Evolutionary conservation across 2,797 vertebrate species (phyloP).

Genomic region (Zenarchopterus dispar): DNA sequence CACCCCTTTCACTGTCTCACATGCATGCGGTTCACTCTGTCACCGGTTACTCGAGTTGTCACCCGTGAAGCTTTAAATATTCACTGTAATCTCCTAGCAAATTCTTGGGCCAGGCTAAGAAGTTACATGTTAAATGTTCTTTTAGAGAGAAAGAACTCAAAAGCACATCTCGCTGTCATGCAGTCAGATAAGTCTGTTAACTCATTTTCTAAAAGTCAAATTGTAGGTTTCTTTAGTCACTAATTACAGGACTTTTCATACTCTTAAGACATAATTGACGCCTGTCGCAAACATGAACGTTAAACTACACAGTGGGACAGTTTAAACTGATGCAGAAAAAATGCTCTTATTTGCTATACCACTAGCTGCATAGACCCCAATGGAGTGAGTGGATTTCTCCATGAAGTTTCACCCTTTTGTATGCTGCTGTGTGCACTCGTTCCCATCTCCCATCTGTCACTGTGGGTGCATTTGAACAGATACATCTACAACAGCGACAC

Average conservation of each 20-base stretch:
- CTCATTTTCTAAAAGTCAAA: neutral
- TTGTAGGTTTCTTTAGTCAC: neutral
- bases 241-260: neutral
- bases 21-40: too few species aligned
- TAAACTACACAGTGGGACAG: neutral
- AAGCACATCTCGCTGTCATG: neutral
- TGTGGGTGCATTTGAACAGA: constrained; percentile 12
- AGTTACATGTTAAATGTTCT: neutral
- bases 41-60: too few species aligned
- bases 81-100: neutral
- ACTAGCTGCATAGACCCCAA: neutral
- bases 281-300: neutral
- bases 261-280: neutral
- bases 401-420: neutral
- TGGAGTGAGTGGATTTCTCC: neutral
- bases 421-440: neutral
- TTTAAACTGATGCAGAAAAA: neutral
- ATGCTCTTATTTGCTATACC: neutral
- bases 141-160: neutral
- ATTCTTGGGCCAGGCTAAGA: neutral
- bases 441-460: constrained; percentile 24
- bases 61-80: neutral
- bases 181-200: neutral
- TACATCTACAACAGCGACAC: constrained; percentile 8
- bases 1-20: too few species aligned